Percentiles rank a stretch among this genome's conserved stretches.
Evolutionary conservation across 2,888 invertebrate genomes (phyloP).

Genomic region (Ethmia dodecea): DNA sequence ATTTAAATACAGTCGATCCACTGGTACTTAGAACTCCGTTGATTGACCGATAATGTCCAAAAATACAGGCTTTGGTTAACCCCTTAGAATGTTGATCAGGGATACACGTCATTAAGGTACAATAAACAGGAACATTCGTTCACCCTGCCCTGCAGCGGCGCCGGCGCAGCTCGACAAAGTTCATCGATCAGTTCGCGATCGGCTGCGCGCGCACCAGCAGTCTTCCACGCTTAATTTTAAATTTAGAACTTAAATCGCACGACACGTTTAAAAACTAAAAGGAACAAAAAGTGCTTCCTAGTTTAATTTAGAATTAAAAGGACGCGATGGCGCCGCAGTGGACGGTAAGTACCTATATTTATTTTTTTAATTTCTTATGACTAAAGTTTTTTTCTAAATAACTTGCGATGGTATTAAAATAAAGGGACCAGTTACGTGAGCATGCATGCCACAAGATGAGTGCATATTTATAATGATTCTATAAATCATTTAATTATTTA

Average conservation of each 20-base stretch:
- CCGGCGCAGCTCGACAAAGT: slow-evolving; percentile 44
- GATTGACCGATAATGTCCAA: slow-evolving; percentile 46
- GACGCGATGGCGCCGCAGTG: slow-evolving; percentile 47
- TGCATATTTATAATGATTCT: too few relatives aligned
- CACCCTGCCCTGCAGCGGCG: slow-evolving; percentile 33
- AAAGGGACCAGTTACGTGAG: slow-evolving; percentile 16
- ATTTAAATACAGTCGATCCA: slow-evolving; percentile 7
- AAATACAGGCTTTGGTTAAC: slow-evolving; percentile 47
- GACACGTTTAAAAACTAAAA: slow-evolving; percentile 35
- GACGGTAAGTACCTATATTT: slow-evolving; percentile 42
- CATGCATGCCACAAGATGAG: slow-evolving; percentile 9
- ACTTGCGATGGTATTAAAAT: slow-evolving; percentile 12
- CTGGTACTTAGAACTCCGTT: slow-evolving; percentile 20
- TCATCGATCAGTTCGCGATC: slow-evolving; percentile 55
- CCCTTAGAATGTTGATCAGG: slow-evolving; percentile 50
- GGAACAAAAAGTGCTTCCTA: slow-evolving; percentile 54
- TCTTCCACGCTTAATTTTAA: slow-evolving; percentile 25
- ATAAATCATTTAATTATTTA: too few relatives aligned
- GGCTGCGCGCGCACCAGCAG: slow-evolving; percentile 48
- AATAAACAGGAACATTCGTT: slow-evolving; percentile 40
- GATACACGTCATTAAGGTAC: slow-evolving; percentile 34
- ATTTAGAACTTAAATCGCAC: slow-evolving; percentile 29
- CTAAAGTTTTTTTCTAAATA: not conserved
- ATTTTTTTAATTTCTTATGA: slow-evolving; percentile 18
- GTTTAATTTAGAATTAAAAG: slow-evolving; percentile 58